Evolutionary conservation across 2,113 vertebrate species (phyloP).

Genomic region (Aleadryas rufinucha): DNA sequence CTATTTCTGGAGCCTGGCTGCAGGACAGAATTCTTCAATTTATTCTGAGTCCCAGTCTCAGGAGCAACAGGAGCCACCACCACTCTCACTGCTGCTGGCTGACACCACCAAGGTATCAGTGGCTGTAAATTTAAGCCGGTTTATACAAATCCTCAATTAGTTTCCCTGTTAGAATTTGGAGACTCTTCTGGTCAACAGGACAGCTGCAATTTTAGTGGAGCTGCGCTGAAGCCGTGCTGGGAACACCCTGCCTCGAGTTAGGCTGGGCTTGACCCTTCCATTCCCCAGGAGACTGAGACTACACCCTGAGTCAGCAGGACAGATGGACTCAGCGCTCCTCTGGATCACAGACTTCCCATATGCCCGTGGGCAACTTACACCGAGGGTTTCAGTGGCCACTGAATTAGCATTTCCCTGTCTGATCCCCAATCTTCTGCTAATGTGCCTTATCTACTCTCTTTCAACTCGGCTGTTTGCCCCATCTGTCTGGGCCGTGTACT

Average conservation of each 20-base stretch:
- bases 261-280: background rate
- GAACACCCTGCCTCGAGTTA: background rate
- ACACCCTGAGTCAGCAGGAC: background rate
- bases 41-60: background rate
- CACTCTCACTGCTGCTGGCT: background rate
- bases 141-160: background rate
- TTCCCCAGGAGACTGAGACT: background rate
- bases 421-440: constrained; percentile 52
- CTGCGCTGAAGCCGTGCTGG: background rate
- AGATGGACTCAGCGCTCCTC: background rate
- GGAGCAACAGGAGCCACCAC: background rate
- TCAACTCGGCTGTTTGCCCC: constrained; percentile 21
- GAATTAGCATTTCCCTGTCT: constrained; percentile 45
- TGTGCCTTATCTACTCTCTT: constrained; percentile 50
- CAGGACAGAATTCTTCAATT: background rate
- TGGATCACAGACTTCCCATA: background rate
- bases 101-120: background rate
- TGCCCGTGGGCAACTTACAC: constrained; percentile 21
- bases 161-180: background rate
- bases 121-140: background rate
- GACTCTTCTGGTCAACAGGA: background rate
- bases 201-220: no score
- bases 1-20: background rate
- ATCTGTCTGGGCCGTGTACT: background rate
- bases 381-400: background rate